Evolutionary conservation across 2,113 vertebrate species (phyloP).

Genomic region (Myrmophylax atrothorax): DNA sequence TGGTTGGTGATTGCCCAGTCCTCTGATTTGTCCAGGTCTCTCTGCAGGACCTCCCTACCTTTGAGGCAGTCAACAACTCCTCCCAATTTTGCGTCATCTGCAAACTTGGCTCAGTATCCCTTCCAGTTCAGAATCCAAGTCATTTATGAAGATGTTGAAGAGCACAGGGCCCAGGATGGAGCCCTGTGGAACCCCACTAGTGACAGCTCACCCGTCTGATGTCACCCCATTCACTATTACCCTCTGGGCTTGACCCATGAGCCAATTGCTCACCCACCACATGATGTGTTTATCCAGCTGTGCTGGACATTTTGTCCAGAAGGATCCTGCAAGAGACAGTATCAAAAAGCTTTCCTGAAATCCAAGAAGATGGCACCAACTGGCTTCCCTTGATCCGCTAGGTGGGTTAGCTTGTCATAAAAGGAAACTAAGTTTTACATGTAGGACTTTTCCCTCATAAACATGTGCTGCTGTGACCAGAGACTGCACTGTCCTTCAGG

Average conservation of each 20-base stretch:
- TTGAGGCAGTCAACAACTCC: not conserved
- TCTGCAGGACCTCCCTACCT: not conserved
- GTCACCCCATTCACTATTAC: not conserved
- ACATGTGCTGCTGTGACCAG: not conserved
- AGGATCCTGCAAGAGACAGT: not conserved
- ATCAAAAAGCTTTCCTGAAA: not conserved
- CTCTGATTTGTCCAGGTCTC: not conserved
- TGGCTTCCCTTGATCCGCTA: not conserved
- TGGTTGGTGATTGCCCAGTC: not conserved
- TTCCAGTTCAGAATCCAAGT: not conserved
- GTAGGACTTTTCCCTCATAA: not conserved
- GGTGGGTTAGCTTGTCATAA: not conserved
- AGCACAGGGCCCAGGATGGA: not conserved
- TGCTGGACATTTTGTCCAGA: not conserved
- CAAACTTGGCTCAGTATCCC: not conserved
- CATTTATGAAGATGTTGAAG: not conserved
- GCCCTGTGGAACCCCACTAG: not conserved
- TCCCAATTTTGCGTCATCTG: not conserved
- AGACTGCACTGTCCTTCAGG: not conserved
- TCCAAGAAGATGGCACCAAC: not conserved
- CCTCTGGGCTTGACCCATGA: not conserved
- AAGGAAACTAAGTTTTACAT: not conserved
- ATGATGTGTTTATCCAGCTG: accelerated
- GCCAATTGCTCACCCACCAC: not conserved
- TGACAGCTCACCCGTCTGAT: not conserved